Base-by-base conservation (phyloP, 2,888 invertebrate species). In the Coleophora deauratella region DNA sequence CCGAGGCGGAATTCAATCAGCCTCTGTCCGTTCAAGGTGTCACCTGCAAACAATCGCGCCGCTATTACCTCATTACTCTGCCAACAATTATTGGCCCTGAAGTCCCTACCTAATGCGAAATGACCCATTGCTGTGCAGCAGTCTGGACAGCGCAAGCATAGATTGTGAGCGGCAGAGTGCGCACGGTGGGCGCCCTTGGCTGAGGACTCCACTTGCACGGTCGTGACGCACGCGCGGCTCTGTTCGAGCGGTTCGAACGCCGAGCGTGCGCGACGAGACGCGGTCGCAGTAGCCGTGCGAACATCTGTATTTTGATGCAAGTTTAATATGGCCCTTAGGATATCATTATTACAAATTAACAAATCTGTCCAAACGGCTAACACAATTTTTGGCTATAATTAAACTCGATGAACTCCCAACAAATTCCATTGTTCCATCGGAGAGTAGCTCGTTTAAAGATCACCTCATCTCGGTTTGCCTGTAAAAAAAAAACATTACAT, bases 1-100 rank as follows among this genome's bases (percentile, higher is more conserved):
- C 90, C 89, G 62, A 93, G 90, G 42, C 93, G 90, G 81, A 96
- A 96, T 75, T 96, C 95, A 57, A 96, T 88, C 57, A 96, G 86
- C 43, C 93, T 91, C 75, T 96, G 95, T 39, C 94, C 93, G 70
- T 95, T 95, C 60, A 95, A 87, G 63, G 91, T 90, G 57, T 91
- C 90, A 61, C 96, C 96, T 96, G 87, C 28, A 77, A 69, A 66
- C 65, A 41, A 10, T 11, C 6, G n/a, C 8, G n/a, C 1, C 14
- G 11, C n/a, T 28, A 35, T 15, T 33, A 33, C 13, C 4, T 8
- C n/a, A 27, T 27, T 34, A 28, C 6, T 10, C n/a, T 31, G 35
- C 21, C 39, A 43, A 35, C 33, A 36, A n/a, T 1, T 12, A 14
- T 7, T 37, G 10, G 35, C 40, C 59, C 55, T 64, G 59, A 27